Evolutionary conservation across 2,113 vertebrate genomes (phyloP), one percentile per base, ranked within the genome.

Genomic region (Lethenteron reissneri): DNA sequence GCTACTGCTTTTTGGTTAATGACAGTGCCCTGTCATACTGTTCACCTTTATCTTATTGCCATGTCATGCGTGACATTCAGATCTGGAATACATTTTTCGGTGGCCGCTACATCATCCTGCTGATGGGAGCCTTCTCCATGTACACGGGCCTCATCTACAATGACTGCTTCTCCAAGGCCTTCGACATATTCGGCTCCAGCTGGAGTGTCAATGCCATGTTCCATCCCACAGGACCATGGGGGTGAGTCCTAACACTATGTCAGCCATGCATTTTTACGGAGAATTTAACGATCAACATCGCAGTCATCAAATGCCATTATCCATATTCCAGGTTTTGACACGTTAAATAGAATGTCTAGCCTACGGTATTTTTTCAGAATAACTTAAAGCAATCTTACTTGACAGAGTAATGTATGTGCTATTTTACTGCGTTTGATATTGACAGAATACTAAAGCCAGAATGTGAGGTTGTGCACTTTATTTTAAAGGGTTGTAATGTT

Each of bases 131-230:
- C 19, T 92, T 97, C 79, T 97, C 94, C 3, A 2, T 97, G 78
- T 97, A 97, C 81, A 97, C 94, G 0, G 94, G 92, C 13, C 92
- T 94, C 78, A 82, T 97, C 76, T 97, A 97, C 82, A 95, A 95
- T 0, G 90, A 94, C 77, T 95, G 89, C 75, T 95, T 95, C 79
- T 89, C 89, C 80, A 80, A 83, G 4, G 83, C 88, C 72, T 83
- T 85, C 0, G 74, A 70, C 21, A 82, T 86, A 74, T 94, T 94
- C 76, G 78, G 74, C 72, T 95, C 90, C 0, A 83, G 77, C 57
- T 94, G 90, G 90, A 86, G 84, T 0, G 81, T 92, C 14, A 79
- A 80, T 1, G 76, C 88, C 15, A 97, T 95, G 87, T 87, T 84
- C 69, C 80, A 68, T 1, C 83, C 60, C 78, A 76, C 3, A 74